Conservation (phyloP, 2,113 vertebrate genomes). For the Nothoprocta pentlandii region DNA sequence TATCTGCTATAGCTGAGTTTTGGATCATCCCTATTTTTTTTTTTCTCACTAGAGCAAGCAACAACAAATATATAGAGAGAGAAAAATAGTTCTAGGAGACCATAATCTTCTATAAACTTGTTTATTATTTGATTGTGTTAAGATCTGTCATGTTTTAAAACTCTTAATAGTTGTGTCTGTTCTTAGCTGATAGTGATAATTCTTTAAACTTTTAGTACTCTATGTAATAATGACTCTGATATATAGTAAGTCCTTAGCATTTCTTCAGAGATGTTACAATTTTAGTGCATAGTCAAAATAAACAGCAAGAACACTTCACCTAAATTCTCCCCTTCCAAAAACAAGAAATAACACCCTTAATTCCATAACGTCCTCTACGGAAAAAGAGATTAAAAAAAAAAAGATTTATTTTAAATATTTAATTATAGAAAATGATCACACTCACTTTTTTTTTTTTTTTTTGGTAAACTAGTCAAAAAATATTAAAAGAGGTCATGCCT, state of each 20-base stretch:
- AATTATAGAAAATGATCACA: background rate
- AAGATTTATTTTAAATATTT: background rate
- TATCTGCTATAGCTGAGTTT: background rate
- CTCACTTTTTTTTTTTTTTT: background rate
- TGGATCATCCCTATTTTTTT: background rate
- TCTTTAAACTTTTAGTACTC: slow-evolving; percentile 23
- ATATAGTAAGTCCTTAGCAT: background rate
- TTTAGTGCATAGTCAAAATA: background rate
- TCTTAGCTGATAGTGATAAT: slow-evolving; percentile 17
- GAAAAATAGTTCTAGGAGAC: background rate
- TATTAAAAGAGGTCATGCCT: background rate
- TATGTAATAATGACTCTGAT: slow-evolving; percentile 4
- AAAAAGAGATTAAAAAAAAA: background rate
- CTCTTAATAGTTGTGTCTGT: slow-evolving; percentile 45
- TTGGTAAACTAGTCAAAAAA: background rate
- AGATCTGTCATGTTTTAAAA: slow-evolving; percentile 49
- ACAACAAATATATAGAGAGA: background rate
- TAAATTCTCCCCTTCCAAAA: background rate
- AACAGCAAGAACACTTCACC: background rate
- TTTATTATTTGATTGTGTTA: slow-evolving; percentile 24
- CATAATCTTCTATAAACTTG: background rate
- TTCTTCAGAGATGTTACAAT: background rate
- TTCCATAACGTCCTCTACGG: background rate
- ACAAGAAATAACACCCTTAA: background rate
- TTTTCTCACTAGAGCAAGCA: background rate